Base-by-base conservation (phyloP, 2,888 invertebrate genomes). In the Drosophila helvetica region DNA sequence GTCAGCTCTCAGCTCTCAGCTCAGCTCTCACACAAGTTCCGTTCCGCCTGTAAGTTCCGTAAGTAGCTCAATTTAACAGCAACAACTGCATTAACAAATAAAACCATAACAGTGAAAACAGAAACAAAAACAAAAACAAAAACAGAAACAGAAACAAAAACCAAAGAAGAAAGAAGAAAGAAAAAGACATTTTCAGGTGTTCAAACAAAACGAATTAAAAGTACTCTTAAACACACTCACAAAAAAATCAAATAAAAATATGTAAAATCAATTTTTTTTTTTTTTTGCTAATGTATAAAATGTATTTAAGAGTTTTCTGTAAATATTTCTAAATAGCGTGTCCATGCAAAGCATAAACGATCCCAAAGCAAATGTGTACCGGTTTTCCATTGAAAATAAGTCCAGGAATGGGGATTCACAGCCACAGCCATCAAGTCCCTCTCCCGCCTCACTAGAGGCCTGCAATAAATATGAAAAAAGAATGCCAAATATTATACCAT, bases 121-220 rank as follows among this genome's bases (percentile, higher is more conserved):
- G 51, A 5, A 18, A 54, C n/a, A 17, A 25, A 12, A 22, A 22
- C 22, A 19, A 22, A 30, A 48, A 61, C 22, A 4, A 22, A 22
- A 5, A 22, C 22, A 4, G 4, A 22, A 19, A n/a, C n/a, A n/a
- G n/a, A 19, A 22, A 22, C 22, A 3, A 22, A 22, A 22, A 22
- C 22, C 22, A 22, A 22, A 22, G 22, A 22, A 22, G 22, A n/a
- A n/a, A n/a, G n/a, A 33, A 55, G 30, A 51, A 61, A 18, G 48
- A 67, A 75, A 83, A 84, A 84, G 86, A 84, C 83, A 84, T 86
- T 82, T 83, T 83, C 86, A 84, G 83, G 86, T 86, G 80, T 84
- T 84, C 86, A 77, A 38, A 38, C 25, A 54, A 74, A 73, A 71
- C 58, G 69, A 79, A 80, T 83, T 78, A 30, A 54, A 30, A 42